Conservation (phyloP, 2,888 invertebrate species). For the Cordilura impudica region DNA sequence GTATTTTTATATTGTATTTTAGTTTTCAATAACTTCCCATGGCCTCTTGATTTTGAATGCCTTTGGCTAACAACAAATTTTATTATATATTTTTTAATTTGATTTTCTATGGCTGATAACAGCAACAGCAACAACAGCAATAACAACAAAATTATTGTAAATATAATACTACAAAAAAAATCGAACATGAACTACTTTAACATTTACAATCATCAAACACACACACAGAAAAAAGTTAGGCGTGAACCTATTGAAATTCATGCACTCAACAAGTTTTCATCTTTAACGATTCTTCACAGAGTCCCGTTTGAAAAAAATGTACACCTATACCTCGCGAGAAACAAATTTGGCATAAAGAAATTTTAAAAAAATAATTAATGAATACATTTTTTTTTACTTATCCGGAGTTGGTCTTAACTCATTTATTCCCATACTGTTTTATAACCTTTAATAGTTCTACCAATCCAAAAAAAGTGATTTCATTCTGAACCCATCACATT, state of each 20-base stretch:
- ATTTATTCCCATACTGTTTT: too few species aligned
- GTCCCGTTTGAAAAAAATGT: constrained; percentile 26
- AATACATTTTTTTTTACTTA: too few species aligned
- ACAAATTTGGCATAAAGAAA: too few species aligned
- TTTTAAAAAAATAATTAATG: too few species aligned
- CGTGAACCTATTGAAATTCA: constrained; percentile 75
- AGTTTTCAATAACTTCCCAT: constrained; percentile 48
- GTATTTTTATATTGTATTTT: too few species aligned
- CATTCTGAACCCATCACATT: too few species aligned
- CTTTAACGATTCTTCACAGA: constrained; percentile 58
- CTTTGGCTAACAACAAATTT: constrained; percentile 44
- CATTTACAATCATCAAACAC: constrained; percentile 4
- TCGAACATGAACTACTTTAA: constrained; percentile 54
- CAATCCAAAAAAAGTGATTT: too few species aligned
- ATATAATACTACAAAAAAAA: constrained; percentile 16
- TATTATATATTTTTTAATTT: constrained; percentile 55
- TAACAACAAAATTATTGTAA: not conserved
- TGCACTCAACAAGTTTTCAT: constrained; percentile 63
- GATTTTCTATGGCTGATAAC: constrained; percentile 62
- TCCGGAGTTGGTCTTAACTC: too few species aligned
- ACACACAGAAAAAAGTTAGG: constrained; percentile 62
- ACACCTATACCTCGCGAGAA: not conserved
- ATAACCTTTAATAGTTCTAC: too few species aligned
- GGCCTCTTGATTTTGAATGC: constrained; percentile 47
- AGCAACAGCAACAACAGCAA: constrained; percentile 57